Base-by-base conservation (phyloP, 2,113 vertebrate genomes). In the Nerophis ophidion region DNA sequence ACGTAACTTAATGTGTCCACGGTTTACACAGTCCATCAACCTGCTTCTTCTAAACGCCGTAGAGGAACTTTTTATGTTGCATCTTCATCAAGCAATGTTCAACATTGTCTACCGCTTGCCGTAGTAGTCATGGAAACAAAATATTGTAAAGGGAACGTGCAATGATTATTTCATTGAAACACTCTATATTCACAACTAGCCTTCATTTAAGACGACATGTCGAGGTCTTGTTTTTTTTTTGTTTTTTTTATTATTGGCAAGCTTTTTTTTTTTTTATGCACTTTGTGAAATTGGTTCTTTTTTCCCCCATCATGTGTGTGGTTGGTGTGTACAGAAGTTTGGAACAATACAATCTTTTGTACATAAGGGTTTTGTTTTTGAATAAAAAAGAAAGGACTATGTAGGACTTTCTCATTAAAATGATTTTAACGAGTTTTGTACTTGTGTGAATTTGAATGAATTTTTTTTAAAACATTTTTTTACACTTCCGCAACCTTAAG, bases 351-450 rank as follows among this genome's bases (percentile, higher is more conserved):
- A 67, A 17, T 8, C 77, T 85, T 85, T 85, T 85, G 77, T 85
- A 82, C 60, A 66, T 68, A 61, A 34, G 65, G 68, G 70, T 73
- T 82, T 84, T 84, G 71, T 81, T 85, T 84, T 84, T 62, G 34
- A 35, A 35, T 13, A 72, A 62, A 78, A 67, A 51, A 68, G 49
- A 7, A 60, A 65, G 57, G 65, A 66, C 40, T 83, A 81, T 75
- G 71, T 54, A 64, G 63, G 69, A 76, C 63, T 65, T 57, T 55
- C 63, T 53, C 64, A 85, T 82, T 84, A 77, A 87, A 87, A 55
- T 2, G 4, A 6, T 80, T 77, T 75, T 63, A 69, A 74, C 16
- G 63, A 69, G 45, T 59, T 59, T 35, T 10, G 0, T 9, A 4
- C 7, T 56, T 0, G 14, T 49, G 5, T 54, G 34, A 54, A 36